Percentiles rank a stretch among this genome's conserved stretches.
These are phyloP conservation scores for Penaeus vannamei DNA, from an alignment of 1,140 invertebrate genomes.

Conservation along the genomic window DNA sequence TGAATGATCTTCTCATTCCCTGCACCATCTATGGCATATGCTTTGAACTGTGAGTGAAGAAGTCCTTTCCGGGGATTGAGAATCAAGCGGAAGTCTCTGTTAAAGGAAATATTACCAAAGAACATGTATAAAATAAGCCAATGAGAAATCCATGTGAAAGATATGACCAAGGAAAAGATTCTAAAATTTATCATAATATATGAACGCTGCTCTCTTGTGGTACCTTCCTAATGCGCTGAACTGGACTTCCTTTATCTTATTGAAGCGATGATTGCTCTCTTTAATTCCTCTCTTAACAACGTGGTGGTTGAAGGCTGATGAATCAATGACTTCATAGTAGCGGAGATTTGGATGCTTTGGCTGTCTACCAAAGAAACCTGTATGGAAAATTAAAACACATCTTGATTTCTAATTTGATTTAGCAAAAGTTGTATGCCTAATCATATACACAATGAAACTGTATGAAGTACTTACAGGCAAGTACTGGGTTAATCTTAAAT, in stretches of 20 bases:
- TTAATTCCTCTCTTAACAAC: slow-evolving; percentile 87
- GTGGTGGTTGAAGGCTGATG: slow-evolving; percentile 81
- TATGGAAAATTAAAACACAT: neutral
- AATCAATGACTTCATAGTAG: slow-evolving; percentile 86
- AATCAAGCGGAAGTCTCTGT: slow-evolving; percentile 86
- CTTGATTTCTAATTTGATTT: neutral
- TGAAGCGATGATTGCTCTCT: slow-evolving; percentile 86
- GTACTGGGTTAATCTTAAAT: too few species aligned
- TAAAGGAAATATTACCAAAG: slow-evolving; percentile 30
- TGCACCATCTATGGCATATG: slow-evolving; percentile 86
- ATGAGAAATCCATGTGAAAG: slow-evolving; percentile 13
- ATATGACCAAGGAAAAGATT: neutral
- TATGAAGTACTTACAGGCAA: too few species aligned
- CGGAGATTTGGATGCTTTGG: slow-evolving; percentile 76
- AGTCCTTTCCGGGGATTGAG: slow-evolving; percentile 86
- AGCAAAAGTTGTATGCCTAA: neutral
- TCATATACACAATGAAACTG: neutral
- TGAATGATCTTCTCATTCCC: slow-evolving; percentile 87
- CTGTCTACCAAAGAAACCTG: slow-evolving; percentile 45
- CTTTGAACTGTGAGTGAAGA: slow-evolving; percentile 90
- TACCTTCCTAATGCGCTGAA: slow-evolving; percentile 83
- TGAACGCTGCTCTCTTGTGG: neutral
- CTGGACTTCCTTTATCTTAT: slow-evolving; percentile 88
- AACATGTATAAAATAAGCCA: too few species aligned
- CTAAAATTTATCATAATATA: slow-evolving; percentile 51